Evolutionary conservation across 2,113 vertebrate species (phyloP).

Genomic region (Mus musculus): DNA sequence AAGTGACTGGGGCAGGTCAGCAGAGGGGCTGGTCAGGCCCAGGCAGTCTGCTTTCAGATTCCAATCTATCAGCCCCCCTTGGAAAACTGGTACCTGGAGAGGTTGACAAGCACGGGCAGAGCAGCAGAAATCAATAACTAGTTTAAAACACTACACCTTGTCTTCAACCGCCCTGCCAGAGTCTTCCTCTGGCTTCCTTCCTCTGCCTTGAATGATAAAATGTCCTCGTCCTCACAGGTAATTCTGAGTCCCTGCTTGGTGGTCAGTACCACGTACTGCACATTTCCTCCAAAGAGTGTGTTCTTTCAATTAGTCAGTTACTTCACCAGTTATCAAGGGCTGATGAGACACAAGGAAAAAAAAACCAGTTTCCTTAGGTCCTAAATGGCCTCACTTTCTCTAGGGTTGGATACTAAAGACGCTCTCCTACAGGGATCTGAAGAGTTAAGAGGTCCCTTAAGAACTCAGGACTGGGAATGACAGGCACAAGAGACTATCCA

Average conservation of each 20-base stretch:
- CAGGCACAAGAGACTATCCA: slow-evolving; percentile 57
- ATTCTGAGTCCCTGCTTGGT: neutral
- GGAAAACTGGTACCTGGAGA: neutral
- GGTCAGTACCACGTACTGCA: neutral
- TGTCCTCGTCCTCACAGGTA: neutral
- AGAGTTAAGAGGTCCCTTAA: slow-evolving; percentile 51
- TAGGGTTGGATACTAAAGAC: slow-evolving; percentile 1
- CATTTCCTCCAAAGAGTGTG: neutral
- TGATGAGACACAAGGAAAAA: slow-evolving; percentile 51
- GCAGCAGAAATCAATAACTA: neutral
- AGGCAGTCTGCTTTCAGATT: neutral
- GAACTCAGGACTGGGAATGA: slow-evolving; percentile 46
- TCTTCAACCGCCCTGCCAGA: neutral
- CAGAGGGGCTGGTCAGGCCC: neutral
- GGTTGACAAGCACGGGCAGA: neutral
- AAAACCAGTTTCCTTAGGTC: slow-evolving; percentile 33
- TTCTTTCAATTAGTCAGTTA: slow-evolving; percentile 6
- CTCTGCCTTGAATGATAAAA: slow-evolving; percentile 16
- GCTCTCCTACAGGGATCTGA: slow-evolving; percentile 52
- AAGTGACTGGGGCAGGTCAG: neutral
- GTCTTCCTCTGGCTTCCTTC: slow-evolving; percentile 30
- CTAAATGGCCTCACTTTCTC: slow-evolving; percentile 27
- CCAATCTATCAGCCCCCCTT: neutral
- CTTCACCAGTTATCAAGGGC: slow-evolving; percentile 13
- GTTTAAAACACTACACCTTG: neutral